A percentile compares a stretch with the other conserved stretches of the same genome.
Evolutionary conservation across 2,888 invertebrate species (phyloP).

Genomic region (Colletes collaris): DNA sequence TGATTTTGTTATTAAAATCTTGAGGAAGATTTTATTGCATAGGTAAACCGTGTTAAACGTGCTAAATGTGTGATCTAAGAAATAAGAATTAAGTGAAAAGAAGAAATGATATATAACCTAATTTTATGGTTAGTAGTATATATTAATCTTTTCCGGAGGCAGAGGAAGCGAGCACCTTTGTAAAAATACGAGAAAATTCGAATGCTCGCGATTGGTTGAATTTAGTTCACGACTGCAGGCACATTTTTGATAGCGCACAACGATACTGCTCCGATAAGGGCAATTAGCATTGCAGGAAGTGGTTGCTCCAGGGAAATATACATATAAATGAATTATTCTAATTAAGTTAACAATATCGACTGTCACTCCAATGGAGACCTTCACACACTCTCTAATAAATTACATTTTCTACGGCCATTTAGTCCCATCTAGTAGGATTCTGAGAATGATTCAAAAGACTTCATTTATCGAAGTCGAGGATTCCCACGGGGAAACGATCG

Average conservation of each 20-base stretch:
- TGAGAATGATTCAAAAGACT: slow-evolving; percentile 27
- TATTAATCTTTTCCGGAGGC: too few species aligned
- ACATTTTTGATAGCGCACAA: slow-evolving; percentile 49
- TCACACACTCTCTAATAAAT: slow-evolving; percentile 23
- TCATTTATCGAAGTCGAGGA: slow-evolving; percentile 3
- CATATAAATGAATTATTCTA: slow-evolving; percentile 50
- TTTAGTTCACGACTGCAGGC: background rate
- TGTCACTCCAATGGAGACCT: background rate
- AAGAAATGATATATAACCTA: too few species aligned
- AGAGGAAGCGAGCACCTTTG: too few species aligned
- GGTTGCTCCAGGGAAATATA: slow-evolving; percentile 52
- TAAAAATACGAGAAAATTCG: background rate
- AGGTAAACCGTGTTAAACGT: too few species aligned
- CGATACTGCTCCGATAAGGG: slow-evolving; percentile 59
- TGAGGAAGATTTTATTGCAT: too few species aligned
- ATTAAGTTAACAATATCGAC: slow-evolving; percentile 28
- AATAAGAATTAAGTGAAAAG: too few species aligned
- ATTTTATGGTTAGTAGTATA: too few species aligned
- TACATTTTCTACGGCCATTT: background rate
- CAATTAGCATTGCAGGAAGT: slow-evolving; percentile 69
- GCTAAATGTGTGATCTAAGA: too few species aligned
- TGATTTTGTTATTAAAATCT: too few species aligned
- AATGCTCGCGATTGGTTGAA: slow-evolving; percentile 18
- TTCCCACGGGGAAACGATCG: slow-evolving; percentile 1
- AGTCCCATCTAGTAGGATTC: slow-evolving; percentile 8